These are phyloP conservation scores for Heteromyza rotundicornis DNA, from an alignment of 2,888 invertebrate genomes.

Conservation along the genomic window DNA sequence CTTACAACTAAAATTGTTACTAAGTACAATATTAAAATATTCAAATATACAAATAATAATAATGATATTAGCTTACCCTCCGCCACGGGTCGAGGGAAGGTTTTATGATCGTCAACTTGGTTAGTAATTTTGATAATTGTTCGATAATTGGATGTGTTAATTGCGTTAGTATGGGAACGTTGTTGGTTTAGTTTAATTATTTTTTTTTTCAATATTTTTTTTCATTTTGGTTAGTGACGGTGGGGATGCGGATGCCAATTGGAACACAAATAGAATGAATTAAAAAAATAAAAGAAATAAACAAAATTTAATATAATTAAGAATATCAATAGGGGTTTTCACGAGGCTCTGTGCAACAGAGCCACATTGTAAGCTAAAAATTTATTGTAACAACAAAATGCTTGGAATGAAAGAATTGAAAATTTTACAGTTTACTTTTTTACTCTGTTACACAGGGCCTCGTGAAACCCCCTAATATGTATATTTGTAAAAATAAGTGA, in stretches of 20 bases:
- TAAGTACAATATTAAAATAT: too few species aligned
- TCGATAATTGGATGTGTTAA: background rate
- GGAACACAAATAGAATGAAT: slow-evolving; percentile 8
- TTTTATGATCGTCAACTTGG: slow-evolving; percentile 50
- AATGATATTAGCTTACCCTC: slow-evolving; percentile 56
- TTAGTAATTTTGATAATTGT: slow-evolving; percentile 12
- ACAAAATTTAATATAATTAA: too few species aligned
- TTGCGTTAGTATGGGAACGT: slow-evolving; percentile 4
- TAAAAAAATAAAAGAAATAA: background rate
- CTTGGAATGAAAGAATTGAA: too few species aligned
- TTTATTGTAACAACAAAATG: too few species aligned
- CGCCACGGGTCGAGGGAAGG: slow-evolving; percentile 44
- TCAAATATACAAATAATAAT: too few species aligned
- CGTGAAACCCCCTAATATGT: too few species aligned
- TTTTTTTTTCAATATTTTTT: slow-evolving; percentile 7
- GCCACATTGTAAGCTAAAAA: too few species aligned
- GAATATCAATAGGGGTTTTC: too few species aligned
- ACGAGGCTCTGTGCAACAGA: too few species aligned
- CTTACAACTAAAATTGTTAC: background rate
- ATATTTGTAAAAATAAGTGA: too few species aligned
- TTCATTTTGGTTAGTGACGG: slow-evolving; percentile 7
- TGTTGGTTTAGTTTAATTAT: slow-evolving; percentile 1
- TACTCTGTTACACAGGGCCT: too few species aligned
- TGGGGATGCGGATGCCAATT: background rate
- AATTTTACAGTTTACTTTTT: too few species aligned